Conservation (phyloP, 2,113 vertebrate species). For the pig (Sus scrofa) region DNA sequence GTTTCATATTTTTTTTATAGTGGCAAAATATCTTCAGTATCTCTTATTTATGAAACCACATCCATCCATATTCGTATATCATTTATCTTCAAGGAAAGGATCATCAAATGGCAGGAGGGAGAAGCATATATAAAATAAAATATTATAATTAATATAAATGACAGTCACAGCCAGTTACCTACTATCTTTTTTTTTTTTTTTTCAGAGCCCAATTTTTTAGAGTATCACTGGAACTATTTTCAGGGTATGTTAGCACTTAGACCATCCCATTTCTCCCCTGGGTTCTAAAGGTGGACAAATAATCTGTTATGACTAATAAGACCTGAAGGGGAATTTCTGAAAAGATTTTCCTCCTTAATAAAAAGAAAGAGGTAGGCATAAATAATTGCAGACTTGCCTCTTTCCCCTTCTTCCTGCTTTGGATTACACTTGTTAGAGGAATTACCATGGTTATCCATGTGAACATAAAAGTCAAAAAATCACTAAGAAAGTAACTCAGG, state of each 20-base stretch:
- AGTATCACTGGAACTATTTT: neutral
- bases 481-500: neutral
- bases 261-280: neutral
- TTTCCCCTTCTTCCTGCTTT: neutral
- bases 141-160: neutral
- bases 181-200: neutral
- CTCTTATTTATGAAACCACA: neutral
- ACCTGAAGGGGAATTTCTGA: neutral
- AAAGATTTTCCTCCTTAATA: neutral
- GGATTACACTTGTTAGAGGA: neutral
- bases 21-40: neutral
- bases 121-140: conserved; percentile 1
- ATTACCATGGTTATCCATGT: neutral
- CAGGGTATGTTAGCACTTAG: neutral
- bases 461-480: neutral
- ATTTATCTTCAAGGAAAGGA: neutral
- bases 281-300: neutral
- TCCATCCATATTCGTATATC: neutral
- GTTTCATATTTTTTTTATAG: neutral
- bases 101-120: neutral
- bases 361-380: neutral
- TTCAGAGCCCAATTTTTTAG: neutral
- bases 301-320: neutral
- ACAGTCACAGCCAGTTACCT: neutral
- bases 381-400: neutral